Evolutionary conservation across 2,113 vertebrate genomes (phyloP).

Genomic region (Crotophaga sulcirostris): DNA sequence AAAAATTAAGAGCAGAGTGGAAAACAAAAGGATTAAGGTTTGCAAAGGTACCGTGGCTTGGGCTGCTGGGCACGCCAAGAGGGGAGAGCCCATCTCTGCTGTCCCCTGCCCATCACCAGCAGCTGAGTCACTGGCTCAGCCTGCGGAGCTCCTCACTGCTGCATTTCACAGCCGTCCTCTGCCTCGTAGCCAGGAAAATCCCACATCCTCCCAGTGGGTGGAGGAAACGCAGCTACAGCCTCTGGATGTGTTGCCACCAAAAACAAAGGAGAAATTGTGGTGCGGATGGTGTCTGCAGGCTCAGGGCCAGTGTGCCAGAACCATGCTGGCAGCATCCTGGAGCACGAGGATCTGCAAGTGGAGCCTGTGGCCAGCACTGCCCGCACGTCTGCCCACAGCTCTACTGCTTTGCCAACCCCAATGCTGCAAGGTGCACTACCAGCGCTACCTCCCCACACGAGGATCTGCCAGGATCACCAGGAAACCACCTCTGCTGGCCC

Average conservation of each 20-base stretch:
- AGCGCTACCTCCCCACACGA: accelerated
- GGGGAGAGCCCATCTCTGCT: background rate
- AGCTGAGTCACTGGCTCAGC: conserved; percentile 35
- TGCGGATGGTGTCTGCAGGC: accelerated
- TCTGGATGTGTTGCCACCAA: background rate
- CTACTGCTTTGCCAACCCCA: accelerated
- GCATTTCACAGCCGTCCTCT: background rate
- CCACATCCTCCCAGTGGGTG: conserved; percentile 48
- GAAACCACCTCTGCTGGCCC: background rate
- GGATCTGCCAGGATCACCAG: background rate
- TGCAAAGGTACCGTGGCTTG: background rate
- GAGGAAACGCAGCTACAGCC: background rate
- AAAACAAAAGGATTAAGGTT: background rate
- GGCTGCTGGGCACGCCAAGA: accelerated
- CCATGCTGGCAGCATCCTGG: background rate
- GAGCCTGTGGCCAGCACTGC: accelerated
- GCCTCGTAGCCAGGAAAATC: conserved; percentile 48
- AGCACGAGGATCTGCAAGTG: background rate
- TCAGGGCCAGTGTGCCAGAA: background rate
- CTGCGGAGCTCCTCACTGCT: background rate
- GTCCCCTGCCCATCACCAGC: background rate
- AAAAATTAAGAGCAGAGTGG: background rate
- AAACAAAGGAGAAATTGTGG: conserved; percentile 15
- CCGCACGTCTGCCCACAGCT: background rate
- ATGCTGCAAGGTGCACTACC: background rate